These are phyloP conservation scores for Ahaetulla prasina DNA, from an alignment of 2,113 vertebrate species.

Conservation along the genomic window DNA sequence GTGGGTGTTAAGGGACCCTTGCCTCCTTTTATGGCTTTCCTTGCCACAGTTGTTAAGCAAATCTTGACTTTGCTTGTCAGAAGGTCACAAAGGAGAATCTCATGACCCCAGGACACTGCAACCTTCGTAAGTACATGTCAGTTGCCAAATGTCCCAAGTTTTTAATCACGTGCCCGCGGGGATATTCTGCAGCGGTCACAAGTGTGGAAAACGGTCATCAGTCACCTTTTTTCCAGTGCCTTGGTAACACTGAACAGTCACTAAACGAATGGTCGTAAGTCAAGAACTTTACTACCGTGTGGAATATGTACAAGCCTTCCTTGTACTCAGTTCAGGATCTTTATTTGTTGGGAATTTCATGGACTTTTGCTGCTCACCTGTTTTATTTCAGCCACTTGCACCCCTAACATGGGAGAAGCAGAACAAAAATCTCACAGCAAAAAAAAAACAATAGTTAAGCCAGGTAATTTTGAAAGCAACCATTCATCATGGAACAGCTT, in stretches of 20 bases:
- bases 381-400: not conserved
- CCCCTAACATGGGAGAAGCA: not conserved
- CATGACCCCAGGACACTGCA: no score
- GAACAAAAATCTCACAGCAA: not conserved
- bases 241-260: no score
- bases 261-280: no score
- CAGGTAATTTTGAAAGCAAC: not conserved
- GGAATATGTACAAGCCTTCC: not conserved
- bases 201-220: no score
- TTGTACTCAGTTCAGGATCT: not conserved
- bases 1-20: not conserved
- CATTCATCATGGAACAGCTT: not conserved
- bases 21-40: not conserved
- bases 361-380: not conserved
- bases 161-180: not conserved
- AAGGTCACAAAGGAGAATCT: not conserved
- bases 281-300: not conserved
- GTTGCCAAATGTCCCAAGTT: not conserved
- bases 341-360: not conserved
- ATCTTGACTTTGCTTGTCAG: not conserved
- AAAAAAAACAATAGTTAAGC: not conserved
- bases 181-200: no score
- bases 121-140: not conserved
- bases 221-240: no score
- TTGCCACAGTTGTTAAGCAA: not conserved